A percentile compares a stretch with the other conserved stretches of the same genome.
phyloP scores from a whole-genome alignment of 2,888 invertebrate species.

The Herminia tarsipennalis region DNA sequence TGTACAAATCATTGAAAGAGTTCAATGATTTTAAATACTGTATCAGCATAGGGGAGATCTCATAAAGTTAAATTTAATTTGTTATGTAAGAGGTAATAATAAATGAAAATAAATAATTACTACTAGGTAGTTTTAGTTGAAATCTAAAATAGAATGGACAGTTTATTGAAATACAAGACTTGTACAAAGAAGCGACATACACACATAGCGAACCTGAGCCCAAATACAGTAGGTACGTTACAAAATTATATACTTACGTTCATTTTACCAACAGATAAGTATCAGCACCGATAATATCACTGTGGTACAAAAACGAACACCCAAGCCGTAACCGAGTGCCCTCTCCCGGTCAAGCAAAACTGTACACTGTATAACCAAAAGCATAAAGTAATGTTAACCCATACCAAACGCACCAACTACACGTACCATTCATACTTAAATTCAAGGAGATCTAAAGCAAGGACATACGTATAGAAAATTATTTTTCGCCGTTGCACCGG shows the following conservation, averaged over 20 bases:
- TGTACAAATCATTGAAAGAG: too few relatives aligned
- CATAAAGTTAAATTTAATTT: too few relatives aligned
- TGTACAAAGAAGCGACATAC: constrained; percentile 37
- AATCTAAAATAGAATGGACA: too few relatives aligned
- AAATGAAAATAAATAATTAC: too few relatives aligned
- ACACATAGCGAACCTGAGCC: constrained; percentile 28
- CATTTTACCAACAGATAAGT: constrained; percentile 44
- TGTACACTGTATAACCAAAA: constrained; percentile 56
- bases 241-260: constrained; percentile 67
- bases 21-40: too few relatives aligned
- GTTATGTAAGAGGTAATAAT: too few relatives aligned
- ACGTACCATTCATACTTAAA: constrained; percentile 20
- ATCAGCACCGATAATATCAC: constrained; percentile 56
- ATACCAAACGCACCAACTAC: constrained; percentile 37
- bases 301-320: constrained; percentile 53
- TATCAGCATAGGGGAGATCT: too few relatives aligned
- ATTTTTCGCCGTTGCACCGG: constrained; percentile 4
- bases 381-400: constrained; percentile 48
- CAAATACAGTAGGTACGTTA: constrained; percentile 52
- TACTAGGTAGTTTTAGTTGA: too few relatives aligned
- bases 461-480: constrained; percentile 3
- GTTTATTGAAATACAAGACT: too few relatives aligned
- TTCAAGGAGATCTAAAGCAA: constrained; percentile 17
- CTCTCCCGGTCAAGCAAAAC: constrained; percentile 60
- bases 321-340: constrained; percentile 53